A percentile compares a stretch with the other conserved stretches of the same genome.
These are phyloP conservation scores for Synanceia verrucosa DNA, from an alignment of 2,797 vertebrate genomes.

Conservation along the genomic window DNA sequence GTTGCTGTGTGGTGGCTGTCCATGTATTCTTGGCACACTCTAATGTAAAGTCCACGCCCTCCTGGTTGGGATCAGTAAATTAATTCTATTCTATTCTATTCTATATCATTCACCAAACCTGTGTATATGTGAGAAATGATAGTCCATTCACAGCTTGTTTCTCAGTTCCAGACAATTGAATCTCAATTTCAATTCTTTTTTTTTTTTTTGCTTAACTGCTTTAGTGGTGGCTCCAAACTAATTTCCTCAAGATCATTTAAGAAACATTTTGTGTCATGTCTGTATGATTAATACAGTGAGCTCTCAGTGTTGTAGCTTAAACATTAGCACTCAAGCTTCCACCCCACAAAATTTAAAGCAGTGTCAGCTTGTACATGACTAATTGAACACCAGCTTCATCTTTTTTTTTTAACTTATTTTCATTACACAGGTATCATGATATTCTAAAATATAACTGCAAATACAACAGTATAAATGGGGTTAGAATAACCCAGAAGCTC, in stretches of 20 bases:
- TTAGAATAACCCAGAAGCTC: no score
- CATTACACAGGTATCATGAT: not conserved
- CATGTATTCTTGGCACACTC: slow-evolving; percentile 6
- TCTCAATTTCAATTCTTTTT: slow-evolving; percentile 1
- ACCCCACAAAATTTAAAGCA: not conserved
- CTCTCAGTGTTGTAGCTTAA: not conserved
- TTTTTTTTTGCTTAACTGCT: slow-evolving; percentile 5
- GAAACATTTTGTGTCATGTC: not conserved
- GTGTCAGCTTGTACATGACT: not conserved
- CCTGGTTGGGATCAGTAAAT: no score
- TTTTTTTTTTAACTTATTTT: not conserved
- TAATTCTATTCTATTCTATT: no score
- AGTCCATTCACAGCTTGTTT: not conserved
- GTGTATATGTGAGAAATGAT: not conserved
- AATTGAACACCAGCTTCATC: not conserved
- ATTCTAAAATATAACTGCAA: not conserved
- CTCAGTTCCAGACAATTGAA: not conserved
- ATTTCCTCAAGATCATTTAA: slow-evolving; percentile 14
- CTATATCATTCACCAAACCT: slow-evolving; percentile 24
- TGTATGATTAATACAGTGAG: not conserved
- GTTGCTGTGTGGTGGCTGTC: slow-evolving; percentile 2
- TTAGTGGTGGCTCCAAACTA: not conserved
- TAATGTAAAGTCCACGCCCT: not conserved
- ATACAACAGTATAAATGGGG: not conserved
- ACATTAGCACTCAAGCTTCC: not conserved